Evolutionary conservation across 1,140 invertebrate species (phyloP).

Genomic region (Dreissena rostriformis): DNA sequence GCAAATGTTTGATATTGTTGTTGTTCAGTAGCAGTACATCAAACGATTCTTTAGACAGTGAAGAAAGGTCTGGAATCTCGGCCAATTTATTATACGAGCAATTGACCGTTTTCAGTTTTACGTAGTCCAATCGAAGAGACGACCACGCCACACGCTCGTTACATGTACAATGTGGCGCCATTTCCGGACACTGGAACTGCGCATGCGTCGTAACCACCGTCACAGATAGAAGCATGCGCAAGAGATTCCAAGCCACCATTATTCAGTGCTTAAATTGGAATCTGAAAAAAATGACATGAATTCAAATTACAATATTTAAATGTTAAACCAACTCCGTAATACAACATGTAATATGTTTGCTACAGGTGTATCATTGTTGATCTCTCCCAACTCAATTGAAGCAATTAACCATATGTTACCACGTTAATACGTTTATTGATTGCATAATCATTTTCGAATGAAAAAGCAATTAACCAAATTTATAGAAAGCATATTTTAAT

Average conservation of each 20-base stretch:
- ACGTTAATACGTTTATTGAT: too few relatives aligned
- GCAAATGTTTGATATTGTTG: slow-evolving; percentile 39
- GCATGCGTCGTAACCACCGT: slow-evolving; percentile 2
- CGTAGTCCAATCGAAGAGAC: slow-evolving; percentile 8
- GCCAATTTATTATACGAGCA: slow-evolving; percentile 33
- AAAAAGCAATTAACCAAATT: too few relatives aligned
- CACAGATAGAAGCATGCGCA: background rate
- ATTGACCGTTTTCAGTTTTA: slow-evolving; percentile 34
- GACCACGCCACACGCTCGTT: slow-evolving; percentile 17
- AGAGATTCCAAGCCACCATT: background rate
- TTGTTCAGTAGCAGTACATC: slow-evolving; percentile 44
- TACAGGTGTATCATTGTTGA: too few relatives aligned
- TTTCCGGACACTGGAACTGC: slow-evolving; percentile 45
- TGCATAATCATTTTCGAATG: too few relatives aligned
- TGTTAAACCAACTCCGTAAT: too few relatives aligned
- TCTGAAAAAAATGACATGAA: too few relatives aligned
- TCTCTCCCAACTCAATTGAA: too few relatives aligned
- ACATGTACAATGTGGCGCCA: slow-evolving; percentile 37
- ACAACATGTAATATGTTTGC: too few relatives aligned
- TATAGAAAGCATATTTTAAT: too few relatives aligned
- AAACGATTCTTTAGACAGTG: slow-evolving; percentile 7
- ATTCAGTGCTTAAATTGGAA: background rate
- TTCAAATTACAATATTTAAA: too few relatives aligned
- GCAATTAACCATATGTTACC: too few relatives aligned
- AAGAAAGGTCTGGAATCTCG: slow-evolving; percentile 31